Evolutionary conservation across 2,797 vertebrate genomes (phyloP).

Genomic region (Oophaga sylvatica): DNA sequence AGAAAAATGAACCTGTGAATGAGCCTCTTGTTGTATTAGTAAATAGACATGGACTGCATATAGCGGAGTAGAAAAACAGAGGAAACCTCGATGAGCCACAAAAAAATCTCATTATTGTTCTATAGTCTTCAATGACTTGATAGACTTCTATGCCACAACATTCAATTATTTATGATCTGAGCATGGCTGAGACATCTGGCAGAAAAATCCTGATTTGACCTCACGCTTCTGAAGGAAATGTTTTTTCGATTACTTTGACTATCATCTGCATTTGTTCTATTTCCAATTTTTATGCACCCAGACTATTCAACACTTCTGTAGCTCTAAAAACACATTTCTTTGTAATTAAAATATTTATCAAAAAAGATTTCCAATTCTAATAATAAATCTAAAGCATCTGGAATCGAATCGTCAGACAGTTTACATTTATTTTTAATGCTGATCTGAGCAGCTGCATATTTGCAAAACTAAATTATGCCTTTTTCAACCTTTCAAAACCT

Average conservation of each 20-base stretch:
- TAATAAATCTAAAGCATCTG: too few species aligned
- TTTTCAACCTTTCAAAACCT: too few species aligned
- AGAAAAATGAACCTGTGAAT: too few species aligned
- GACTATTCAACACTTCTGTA: background rate
- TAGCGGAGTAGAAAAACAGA: background rate
- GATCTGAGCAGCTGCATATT: too few species aligned
- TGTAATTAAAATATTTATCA: too few species aligned
- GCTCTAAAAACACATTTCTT: background rate
- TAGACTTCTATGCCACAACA: background rate
- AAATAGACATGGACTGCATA: too few species aligned
- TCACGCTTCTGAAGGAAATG: background rate
- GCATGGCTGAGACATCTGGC: background rate
- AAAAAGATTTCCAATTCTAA: too few species aligned
- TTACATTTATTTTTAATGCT: too few species aligned
- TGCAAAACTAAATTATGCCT: too few species aligned
- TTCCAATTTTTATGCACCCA: background rate
- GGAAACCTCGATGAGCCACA: background rate
- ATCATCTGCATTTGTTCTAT: slow-evolving; percentile 14
- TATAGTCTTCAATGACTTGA: background rate
- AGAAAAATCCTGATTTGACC: background rate
- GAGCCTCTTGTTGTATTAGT: too few species aligned
- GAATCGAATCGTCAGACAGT: too few species aligned
- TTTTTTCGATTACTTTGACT: background rate
- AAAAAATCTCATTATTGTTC: background rate
- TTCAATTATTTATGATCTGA: background rate